Conservation (phyloP, 2,888 invertebrate genomes). For the Amblyjoppa fuscipennis region DNA sequence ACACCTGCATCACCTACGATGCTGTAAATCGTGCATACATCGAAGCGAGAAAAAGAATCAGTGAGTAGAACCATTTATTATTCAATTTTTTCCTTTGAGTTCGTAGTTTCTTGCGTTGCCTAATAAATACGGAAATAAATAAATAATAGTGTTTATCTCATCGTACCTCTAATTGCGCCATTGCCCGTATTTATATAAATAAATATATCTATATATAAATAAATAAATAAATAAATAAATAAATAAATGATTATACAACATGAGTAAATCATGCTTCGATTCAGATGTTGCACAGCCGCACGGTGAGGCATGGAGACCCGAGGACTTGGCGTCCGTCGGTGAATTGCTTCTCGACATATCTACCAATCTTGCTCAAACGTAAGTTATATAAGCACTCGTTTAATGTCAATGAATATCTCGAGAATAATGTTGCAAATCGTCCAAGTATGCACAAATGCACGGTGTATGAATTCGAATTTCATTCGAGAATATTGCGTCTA, state of each 20-base stretch:
- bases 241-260: conserved; percentile 16
- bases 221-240: conserved; percentile 12
- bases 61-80: conserved; percentile 87
- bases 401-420: neutral
- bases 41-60: conserved; percentile 94
- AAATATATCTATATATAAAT: conserved; percentile 14
- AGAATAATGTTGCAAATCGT: neutral
- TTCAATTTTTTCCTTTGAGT: conserved; percentile 14
- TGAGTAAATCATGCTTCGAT: conserved; percentile 70
- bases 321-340: conserved; percentile 94
- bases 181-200: no score
- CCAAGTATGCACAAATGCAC: conserved; percentile 15
- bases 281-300: conserved; percentile 93
- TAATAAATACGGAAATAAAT: neutral
- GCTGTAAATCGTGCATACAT: conserved; percentile 95
- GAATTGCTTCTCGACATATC: conserved; percentile 95
- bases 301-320: conserved; percentile 92
- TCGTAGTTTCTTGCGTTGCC: neutral
- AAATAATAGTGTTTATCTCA: neutral
- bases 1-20: conserved; percentile 95
- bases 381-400: conserved; percentile 84
- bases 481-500: conserved; percentile 5
- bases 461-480: neutral
- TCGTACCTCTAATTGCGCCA: no score
- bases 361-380: conserved; percentile 93